A percentile compares a stretch with the other conserved stretches of the same genome.
These are phyloP conservation scores for Bucorvus abyssinicus DNA, from an alignment of 2,797 vertebrate genomes.

Conservation along the genomic window DNA sequence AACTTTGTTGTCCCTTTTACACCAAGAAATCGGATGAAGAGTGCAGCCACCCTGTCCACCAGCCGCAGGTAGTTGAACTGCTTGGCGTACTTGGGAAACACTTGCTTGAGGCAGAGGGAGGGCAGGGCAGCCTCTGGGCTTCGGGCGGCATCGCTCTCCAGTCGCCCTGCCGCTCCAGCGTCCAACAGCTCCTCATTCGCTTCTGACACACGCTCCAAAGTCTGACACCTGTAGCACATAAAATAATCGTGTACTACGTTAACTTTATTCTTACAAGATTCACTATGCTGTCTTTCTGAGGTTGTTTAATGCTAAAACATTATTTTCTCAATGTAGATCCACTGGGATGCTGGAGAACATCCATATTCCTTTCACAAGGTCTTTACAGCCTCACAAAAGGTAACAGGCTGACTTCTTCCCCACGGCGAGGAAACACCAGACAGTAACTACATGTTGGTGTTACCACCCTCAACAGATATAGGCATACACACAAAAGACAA, in stretches of 20 bases:
- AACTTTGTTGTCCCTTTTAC: slow-evolving; percentile 91
- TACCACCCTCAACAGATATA: background rate
- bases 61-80: slow-evolving; percentile 90
- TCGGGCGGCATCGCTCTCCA: background rate
- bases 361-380: background rate
- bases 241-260: background rate
- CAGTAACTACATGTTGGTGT: rapidly evolving
- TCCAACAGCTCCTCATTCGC: slow-evolving; percentile 64
- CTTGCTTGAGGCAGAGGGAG: slow-evolving; percentile 91
- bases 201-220: background rate
- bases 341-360: background rate
- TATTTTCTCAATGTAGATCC: background rate
- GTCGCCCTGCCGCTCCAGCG: background rate
- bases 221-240: slow-evolving; percentile 65
- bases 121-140: slow-evolving; percentile 70
- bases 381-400: background rate
- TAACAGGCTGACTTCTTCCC: background rate
- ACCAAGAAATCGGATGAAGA: slow-evolving; percentile 95
- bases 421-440: background rate
- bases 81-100: slow-evolving; percentile 93
- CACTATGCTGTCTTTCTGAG: background rate
- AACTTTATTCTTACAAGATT: background rate
- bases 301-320: background rate
- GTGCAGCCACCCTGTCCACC: slow-evolving; percentile 85
- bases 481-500: background rate